phyloP scores from a whole-genome alignment of 2,888 invertebrate species.

The Drosophila melanosoma region DNA sequence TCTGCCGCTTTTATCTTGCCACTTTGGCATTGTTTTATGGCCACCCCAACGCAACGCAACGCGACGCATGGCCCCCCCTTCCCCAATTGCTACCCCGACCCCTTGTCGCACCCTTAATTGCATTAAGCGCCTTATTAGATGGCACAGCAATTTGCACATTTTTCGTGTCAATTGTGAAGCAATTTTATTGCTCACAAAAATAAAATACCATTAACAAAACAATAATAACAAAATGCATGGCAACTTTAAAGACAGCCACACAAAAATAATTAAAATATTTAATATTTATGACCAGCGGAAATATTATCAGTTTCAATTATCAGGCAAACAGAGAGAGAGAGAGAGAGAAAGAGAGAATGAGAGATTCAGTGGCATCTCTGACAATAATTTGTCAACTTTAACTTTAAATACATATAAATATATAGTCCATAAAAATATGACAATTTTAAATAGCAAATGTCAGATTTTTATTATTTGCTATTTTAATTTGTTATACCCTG shows the following conservation, averaged over 20 bases:
- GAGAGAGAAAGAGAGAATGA: neutral
- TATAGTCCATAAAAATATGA: neutral
- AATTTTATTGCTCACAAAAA: conserved; percentile 19
- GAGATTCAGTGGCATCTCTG: neutral
- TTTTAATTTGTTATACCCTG: neutral
- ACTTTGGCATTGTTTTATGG: conserved; percentile 75
- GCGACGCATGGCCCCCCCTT: neutral
- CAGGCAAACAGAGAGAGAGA: neutral
- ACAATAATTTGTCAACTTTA: neutral
- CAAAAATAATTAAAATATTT: conserved; percentile 44
- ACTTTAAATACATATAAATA: neutral
- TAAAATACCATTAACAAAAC: conserved; percentile 6
- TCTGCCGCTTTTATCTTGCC: conserved; percentile 70
- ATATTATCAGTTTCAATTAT: conserved; percentile 21
- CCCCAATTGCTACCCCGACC: neutral
- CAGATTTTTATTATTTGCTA: neutral
- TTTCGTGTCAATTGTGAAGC: conserved; percentile 59
- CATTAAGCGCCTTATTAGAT: conserved; percentile 75
- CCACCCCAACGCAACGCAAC: conserved; percentile 13
- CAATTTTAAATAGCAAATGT: neutral
- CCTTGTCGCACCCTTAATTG: conserved; percentile 44
- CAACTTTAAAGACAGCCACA: conserved; percentile 13
- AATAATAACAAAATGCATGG: neutral
- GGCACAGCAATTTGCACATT: conserved; percentile 70
- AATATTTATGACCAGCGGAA: conserved; percentile 51